These are phyloP conservation scores for Tipula unca DNA, from an alignment of 2,888 invertebrate genomes.

Conservation along the genomic window DNA sequence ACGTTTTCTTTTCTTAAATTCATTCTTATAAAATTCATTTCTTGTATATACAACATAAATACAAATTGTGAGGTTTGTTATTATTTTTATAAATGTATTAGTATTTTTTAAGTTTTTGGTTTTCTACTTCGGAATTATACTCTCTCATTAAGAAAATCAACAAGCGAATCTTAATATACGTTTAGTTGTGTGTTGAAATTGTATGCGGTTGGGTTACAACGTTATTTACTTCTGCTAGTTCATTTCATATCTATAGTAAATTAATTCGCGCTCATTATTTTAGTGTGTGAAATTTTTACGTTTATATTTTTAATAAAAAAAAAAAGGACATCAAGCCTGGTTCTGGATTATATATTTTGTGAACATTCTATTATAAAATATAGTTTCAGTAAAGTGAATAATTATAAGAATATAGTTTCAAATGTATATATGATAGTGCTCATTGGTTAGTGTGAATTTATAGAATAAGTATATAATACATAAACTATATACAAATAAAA, in stretches of 20 bases:
- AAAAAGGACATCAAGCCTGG: neutral
- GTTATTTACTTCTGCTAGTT: neutral
- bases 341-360: neutral
- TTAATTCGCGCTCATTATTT: neutral
- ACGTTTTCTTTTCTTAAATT: neutral
- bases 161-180: neutral
- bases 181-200: neutral
- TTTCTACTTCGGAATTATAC: neutral
- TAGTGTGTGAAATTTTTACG: neutral
- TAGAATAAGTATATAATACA: neutral
- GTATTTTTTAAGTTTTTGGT: neutral
- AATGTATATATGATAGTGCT: neutral
- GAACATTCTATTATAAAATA: neutral
- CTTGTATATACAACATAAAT: neutral
- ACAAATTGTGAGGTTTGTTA: neutral
- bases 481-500: neutral
- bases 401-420: neutral
- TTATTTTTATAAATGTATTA: neutral
- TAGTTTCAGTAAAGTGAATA: neutral
- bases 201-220: neutral
- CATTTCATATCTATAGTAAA: neutral
- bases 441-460: neutral
- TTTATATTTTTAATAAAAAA: no score
- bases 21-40: neutral
- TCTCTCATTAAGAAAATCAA: slow-evolving; percentile 14